Base-by-base conservation (phyloP, 2,113 vertebrate species). In the Indicator indicator region DNA sequence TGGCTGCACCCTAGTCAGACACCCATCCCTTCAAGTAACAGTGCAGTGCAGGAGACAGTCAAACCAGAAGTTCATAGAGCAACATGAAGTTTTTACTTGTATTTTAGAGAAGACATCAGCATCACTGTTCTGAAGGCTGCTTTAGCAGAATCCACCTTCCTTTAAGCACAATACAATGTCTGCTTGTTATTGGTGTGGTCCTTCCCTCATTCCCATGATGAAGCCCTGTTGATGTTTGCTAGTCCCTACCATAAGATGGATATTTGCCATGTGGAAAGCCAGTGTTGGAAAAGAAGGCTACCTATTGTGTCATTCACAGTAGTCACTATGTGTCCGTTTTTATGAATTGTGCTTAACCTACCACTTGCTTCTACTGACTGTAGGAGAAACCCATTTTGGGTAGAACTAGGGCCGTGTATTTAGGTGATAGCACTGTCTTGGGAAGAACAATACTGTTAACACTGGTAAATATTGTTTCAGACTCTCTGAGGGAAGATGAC, bases 91-190 rank as follows among this genome's bases (percentile, higher is more conserved):
- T 72, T 91, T 83, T 10, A 19, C 6, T 5, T 2, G 16, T 19
- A 70, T 86, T 79, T 64, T 33, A 44, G 54, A 65, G 23, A 85
- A 67, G n/a, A n/a, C 17, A 11, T 19, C 1, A 0, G 7, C 12
- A 60, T 60, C 38, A 32, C 38, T 2, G 0, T 4, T 2, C 23
- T 78, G 36, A 38, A 9, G 1, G 4, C 38, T 32, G 9, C 11
- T 19, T 46, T 44, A 14, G 62, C 30, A 62, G 52, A 71, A 77
- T 50, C 52, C 42, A 33, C 2, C 11, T 16, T 67, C 40, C 32
- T 64, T 42, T 59, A 79, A 59, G 42, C 12, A 13, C 27, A 24
- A 7, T 50, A 23, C 44, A 21, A 4, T 5, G 6, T 27, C 32
- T 42, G 2, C 8, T 67, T n/a, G 8, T 48, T 27, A 0, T 5